Conservation (phyloP, 2,888 invertebrate species). For the Cheilosia soror region DNA sequence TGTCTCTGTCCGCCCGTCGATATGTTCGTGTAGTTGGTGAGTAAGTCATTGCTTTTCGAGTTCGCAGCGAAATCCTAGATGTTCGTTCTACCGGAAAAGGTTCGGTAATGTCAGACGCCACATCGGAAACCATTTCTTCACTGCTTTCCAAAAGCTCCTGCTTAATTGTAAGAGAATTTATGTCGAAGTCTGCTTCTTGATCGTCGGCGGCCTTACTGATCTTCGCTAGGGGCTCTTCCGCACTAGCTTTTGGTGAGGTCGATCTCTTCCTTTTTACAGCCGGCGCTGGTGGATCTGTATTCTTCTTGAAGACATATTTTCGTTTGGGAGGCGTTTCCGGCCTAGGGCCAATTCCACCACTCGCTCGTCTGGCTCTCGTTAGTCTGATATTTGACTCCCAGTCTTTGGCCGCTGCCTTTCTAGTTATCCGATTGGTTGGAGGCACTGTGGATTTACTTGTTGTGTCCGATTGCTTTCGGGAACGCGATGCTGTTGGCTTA, state of each 20-base stretch:
- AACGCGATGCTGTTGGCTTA: conserved; percentile 11
- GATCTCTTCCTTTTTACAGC: conserved; percentile 61
- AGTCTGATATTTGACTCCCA: conserved; percentile 80
- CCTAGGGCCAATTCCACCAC: conserved; percentile 48
- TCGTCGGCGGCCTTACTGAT: conserved; percentile 79
- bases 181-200: conserved; percentile 62
- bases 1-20: conserved; percentile 73
- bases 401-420: conserved; percentile 81
- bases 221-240: conserved; percentile 77
- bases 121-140: conserved; percentile 77
- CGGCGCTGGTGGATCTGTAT: conserved; percentile 46
- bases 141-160: conserved; percentile 79
- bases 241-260: conserved; percentile 42
- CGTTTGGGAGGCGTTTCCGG: conserved; percentile 71
- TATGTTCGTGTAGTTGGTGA: conserved; percentile 73
- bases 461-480: conserved; percentile 31
- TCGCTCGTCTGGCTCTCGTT: conserved; percentile 79
- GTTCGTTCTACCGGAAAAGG: conserved; percentile 67
- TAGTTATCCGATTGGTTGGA: conserved; percentile 80
- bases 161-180: conserved; percentile 78
- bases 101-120: conserved; percentile 70
- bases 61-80: conserved; percentile 57
- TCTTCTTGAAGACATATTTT: conserved; percentile 74
- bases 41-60: conserved; percentile 67
- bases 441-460: conserved; percentile 51